Percentiles rank a stretch among this genome's conserved stretches.
These are phyloP conservation scores for Leptatherina wallacei DNA, from an alignment of 2,797 vertebrate species.

Conservation along the genomic window DNA sequence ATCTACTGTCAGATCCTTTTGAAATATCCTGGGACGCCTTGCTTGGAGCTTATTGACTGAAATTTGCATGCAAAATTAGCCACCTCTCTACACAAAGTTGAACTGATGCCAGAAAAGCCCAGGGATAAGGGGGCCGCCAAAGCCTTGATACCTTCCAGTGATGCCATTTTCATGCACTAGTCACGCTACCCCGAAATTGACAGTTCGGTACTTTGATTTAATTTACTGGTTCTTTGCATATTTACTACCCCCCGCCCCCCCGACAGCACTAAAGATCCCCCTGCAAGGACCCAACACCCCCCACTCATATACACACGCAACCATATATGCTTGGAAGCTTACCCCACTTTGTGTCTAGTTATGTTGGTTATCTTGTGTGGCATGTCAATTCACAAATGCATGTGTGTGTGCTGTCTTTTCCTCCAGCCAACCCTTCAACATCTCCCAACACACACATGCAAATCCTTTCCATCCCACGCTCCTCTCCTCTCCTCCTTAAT, in stretches of 20 bases:
- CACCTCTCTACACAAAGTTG: conserved; percentile 95
- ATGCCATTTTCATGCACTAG: conserved; percentile 95
- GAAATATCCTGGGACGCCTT: conserved; percentile 99
- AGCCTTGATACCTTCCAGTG: conserved; percentile 96
- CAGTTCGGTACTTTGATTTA: conserved; percentile 99
- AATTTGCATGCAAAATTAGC: conserved; percentile 99
- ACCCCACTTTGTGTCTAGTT: conserved; percentile 85
- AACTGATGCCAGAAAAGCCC: conserved; percentile 95
- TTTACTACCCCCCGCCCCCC: conserved; percentile 84
- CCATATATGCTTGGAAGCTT: conserved; percentile 27
- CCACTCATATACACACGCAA: conserved; percentile 73
- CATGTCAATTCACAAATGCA: conserved; percentile 86
- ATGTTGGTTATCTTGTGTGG: conserved; percentile 92
- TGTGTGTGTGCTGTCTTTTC: conserved; percentile 77
- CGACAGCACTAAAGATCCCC: conserved; percentile 94
- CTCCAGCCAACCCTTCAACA: conserved; percentile 40
- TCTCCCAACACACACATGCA: conserved; percentile 33
- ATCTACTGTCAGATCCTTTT: conserved; percentile 96
- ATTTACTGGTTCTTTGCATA: conserved; percentile 99
- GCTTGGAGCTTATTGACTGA: conserved; percentile 99
- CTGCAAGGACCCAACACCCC: conserved; percentile 79
- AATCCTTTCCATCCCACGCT: conserved; percentile 49
- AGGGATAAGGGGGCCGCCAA: conserved; percentile 88
- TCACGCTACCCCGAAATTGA: conserved; percentile 97
- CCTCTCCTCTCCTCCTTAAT: conserved; percentile 84